Evolutionary conservation across 2,113 vertebrate species (phyloP).

Genomic region (Peucedramus taeniatus): DNA sequence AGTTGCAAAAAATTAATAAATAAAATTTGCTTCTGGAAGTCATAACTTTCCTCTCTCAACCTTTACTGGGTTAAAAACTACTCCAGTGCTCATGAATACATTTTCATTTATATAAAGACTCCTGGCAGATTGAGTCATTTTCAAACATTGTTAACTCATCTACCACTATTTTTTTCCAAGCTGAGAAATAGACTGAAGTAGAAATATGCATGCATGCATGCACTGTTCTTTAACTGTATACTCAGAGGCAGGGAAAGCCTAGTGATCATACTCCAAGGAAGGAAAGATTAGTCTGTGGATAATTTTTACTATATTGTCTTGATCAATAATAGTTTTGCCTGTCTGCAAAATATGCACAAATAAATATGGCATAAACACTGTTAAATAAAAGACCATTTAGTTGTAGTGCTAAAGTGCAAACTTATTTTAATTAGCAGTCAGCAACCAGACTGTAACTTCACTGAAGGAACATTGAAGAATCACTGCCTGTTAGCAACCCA

Average conservation of each 20-base stretch:
- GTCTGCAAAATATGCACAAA: slow-evolving; percentile 43
- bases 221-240: not conserved
- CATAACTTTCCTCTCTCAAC: not conserved
- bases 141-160: not conserved
- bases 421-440: slow-evolving; percentile 87
- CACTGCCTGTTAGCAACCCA: slow-evolving; percentile 87
- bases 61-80: not conserved
- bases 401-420: slow-evolving; percentile 76
- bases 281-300: not conserved
- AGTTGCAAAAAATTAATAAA: not conserved
- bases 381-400: slow-evolving; percentile 77
- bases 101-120: not conserved
- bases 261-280: slow-evolving; percentile 18
- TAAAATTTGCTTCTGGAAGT: not conserved
- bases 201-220: not conserved
- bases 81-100: not conserved
- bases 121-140: not conserved
- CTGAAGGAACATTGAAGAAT: slow-evolving; percentile 86
- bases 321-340: slow-evolving; percentile 26
- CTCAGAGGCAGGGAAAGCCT: not conserved
- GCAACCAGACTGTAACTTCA: slow-evolving; percentile 84
- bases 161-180: not conserved
- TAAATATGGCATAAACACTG: slow-evolving; percentile 46
- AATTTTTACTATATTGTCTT: slow-evolving; percentile 35
- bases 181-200: not conserved